These are phyloP conservation scores for Oscheius sp. DNA, from an alignment of 1,140 invertebrate species.

Conservation along the genomic window DNA sequence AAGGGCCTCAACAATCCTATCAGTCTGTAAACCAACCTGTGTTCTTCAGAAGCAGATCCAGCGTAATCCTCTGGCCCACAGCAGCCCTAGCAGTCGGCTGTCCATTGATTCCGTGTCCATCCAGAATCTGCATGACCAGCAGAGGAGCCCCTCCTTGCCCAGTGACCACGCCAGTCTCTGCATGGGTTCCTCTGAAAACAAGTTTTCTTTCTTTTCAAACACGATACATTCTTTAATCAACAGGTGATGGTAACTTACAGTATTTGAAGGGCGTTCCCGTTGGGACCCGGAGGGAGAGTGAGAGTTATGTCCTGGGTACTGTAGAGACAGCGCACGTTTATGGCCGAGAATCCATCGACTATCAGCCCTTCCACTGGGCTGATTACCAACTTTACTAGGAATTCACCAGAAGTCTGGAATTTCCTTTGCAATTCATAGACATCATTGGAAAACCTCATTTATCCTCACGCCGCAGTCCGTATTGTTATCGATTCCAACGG, in stretches of 20 bases:
- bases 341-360: conserved; percentile 34
- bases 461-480: conserved; percentile 22
- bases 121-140: conserved; percentile 37
- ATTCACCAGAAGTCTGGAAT: conserved; percentile 27
- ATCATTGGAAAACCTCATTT: conserved; percentile 23
- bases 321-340: conserved; percentile 32
- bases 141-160: conserved; percentile 30
- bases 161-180: conserved; percentile 32
- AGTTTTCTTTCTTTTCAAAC: not conserved
- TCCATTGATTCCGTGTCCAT: conserved; percentile 39
- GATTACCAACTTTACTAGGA: conserved; percentile 30
- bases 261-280: conserved; percentile 26
- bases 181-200: conserved; percentile 1
- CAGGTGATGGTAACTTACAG: not conserved
- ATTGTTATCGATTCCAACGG: conserved; percentile 14
- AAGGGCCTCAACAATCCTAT: not conserved
- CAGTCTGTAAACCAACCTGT: too few relatives aligned
- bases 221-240: not conserved
- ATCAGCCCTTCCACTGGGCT: conserved; percentile 33
- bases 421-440: not conserved
- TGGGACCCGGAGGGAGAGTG: conserved; percentile 27
- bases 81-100: conserved; percentile 21
- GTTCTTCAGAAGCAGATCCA: conserved; percentile 37
- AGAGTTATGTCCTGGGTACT: conserved; percentile 34
- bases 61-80: conserved; percentile 40